Conservation (phyloP, 1,140 invertebrate genomes). For the Drosophila saltans region DNA sequence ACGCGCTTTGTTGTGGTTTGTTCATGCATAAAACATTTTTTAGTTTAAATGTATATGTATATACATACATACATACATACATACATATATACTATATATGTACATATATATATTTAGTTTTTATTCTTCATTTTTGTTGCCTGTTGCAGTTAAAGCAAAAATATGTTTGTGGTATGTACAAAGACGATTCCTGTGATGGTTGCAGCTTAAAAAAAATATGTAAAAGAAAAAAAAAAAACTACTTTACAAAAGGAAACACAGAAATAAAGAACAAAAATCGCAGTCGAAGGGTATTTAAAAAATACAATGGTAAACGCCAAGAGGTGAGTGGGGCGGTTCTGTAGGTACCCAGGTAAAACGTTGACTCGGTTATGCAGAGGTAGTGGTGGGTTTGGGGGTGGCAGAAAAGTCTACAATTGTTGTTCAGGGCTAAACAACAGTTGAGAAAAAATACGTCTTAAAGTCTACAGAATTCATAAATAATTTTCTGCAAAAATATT, state of each 20-base stretch:
- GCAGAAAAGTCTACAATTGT: not conserved
- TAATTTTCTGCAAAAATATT: not conserved
- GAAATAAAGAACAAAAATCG: slow-evolving; percentile 56
- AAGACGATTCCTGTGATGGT: slow-evolving; percentile 24
- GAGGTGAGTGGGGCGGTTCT: not conserved
- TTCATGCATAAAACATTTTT: slow-evolving; percentile 78
- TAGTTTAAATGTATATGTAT: slow-evolving; percentile 65
- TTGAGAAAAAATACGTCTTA: not conserved
- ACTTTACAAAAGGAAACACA: slow-evolving; percentile 30
- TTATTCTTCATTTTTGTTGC: slow-evolving; percentile 28
- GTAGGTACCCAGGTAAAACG: not conserved
- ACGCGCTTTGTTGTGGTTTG: slow-evolving; percentile 80
- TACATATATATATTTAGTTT: slow-evolving; percentile 33
- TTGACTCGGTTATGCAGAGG: not conserved
- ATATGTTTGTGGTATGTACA: slow-evolving; percentile 43
- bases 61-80: slow-evolving; percentile 18
- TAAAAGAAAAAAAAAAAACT: slow-evolving; percentile 46
- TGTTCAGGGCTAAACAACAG: not conserved
- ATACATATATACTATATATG: slow-evolving; percentile 15
- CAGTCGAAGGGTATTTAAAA: slow-evolving; percentile 22
- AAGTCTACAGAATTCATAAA: not conserved
- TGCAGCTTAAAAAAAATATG: slow-evolving; percentile 43
- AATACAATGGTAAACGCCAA: slow-evolving; percentile 14
- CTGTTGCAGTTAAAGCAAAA: slow-evolving; percentile 29
- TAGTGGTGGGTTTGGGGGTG: too few species aligned